Evolutionary conservation across 2,113 vertebrate genomes (phyloP).

Genomic region (Poeciliopsis turrubarensis): DNA sequence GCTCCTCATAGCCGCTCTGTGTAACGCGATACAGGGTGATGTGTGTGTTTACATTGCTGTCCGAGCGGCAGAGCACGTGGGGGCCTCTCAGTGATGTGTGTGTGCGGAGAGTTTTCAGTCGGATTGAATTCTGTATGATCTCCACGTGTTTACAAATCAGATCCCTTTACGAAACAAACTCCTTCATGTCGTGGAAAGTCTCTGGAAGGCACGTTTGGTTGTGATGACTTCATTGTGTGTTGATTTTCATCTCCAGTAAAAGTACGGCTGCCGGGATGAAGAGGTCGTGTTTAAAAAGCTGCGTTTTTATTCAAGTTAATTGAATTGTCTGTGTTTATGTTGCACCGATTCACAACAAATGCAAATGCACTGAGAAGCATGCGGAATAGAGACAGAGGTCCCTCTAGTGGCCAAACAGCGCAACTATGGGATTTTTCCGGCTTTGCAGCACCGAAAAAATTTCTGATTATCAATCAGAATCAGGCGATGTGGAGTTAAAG

Average conservation of each 20-base stretch:
- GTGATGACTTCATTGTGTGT: slow-evolving; percentile 15
- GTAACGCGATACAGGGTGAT: slow-evolving; percentile 62
- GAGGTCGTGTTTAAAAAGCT: slow-evolving; percentile 27
- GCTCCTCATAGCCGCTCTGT: slow-evolving; percentile 27
- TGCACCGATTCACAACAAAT: not conserved
- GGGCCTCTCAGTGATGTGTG: slow-evolving; percentile 25
- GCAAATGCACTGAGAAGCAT: not conserved
- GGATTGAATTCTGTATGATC: slow-evolving; percentile 39
- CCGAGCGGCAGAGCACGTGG: slow-evolving; percentile 38
- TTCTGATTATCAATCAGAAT: no score
- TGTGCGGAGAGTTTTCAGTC: slow-evolving; percentile 25
- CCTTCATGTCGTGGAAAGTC: not conserved
- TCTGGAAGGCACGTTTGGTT: slow-evolving; percentile 12
- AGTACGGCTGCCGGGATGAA: slow-evolving; percentile 18
- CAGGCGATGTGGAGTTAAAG: no score
- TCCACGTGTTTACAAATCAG: slow-evolving; percentile 35
- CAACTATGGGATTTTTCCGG: slow-evolving; percentile 26
- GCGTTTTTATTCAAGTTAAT: not conserved
- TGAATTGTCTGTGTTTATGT: not conserved
- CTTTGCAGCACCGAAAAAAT: no score
- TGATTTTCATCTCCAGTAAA: slow-evolving; percentile 38
- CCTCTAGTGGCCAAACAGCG: slow-evolving; percentile 64
- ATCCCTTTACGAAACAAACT: slow-evolving; percentile 19
- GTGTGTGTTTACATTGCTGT: slow-evolving; percentile 62
- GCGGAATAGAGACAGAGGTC: slow-evolving; percentile 20